Evolutionary conservation across 2,113 vertebrate species (phyloP).

Genomic region (Dasyprocta punctata): DNA sequence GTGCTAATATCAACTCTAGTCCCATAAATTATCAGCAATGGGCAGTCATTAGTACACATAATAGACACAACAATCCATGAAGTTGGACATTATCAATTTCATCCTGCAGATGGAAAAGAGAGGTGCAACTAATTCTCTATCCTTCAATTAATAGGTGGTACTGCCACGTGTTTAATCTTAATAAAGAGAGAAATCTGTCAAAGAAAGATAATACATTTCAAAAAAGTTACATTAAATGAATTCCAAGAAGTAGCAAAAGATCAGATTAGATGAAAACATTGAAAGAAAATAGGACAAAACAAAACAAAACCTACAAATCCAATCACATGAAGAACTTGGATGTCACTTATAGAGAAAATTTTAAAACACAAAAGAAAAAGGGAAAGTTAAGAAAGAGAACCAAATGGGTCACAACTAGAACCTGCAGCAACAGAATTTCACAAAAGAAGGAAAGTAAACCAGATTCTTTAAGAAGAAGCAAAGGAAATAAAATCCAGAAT

Average conservation of each 20-base stretch:
- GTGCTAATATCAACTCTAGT: neutral
- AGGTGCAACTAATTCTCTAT: neutral
- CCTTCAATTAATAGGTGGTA: neutral
- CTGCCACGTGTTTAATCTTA: neutral
- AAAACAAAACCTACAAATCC: neutral
- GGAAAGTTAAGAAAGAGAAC: neutral
- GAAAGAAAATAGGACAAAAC: neutral
- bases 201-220: neutral
- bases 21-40: neutral
- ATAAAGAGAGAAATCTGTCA: conserved; percentile 35
- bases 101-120: neutral
- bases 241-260: conserved; percentile 19
- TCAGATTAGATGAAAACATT: neutral
- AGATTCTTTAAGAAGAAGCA: neutral
- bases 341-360: neutral
- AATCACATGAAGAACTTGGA: neutral
- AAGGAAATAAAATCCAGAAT: neutral
- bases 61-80: neutral
- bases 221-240: neutral
- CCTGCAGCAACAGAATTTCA: neutral
- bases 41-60: neutral
- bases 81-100: neutral
- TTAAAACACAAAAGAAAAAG: conserved; percentile 19
- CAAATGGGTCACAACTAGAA: neutral
- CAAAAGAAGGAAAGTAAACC: neutral